phyloP scores from a whole-genome alignment of 2,113 vertebrate species.

The Ctenodactylus gundi region DNA sequence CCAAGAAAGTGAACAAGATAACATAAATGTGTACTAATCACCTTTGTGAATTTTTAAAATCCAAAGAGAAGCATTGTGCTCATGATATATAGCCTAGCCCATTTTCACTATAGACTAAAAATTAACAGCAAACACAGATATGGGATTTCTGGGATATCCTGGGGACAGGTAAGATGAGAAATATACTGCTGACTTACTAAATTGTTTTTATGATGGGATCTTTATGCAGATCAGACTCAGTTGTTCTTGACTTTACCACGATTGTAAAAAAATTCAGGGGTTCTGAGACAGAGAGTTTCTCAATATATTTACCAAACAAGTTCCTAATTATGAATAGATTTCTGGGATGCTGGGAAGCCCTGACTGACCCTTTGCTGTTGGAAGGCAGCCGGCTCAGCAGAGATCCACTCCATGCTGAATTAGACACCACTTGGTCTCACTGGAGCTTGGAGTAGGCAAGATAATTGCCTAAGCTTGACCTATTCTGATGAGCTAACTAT shows the following conservation, averaged over 20 bases:
- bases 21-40: not conserved
- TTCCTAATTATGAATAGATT: not conserved
- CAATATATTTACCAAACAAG: not conserved
- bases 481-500: not conserved
- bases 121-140: not conserved
- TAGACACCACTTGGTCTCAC: not conserved
- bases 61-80: not conserved
- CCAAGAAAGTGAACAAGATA: not conserved
- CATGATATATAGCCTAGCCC: not conserved
- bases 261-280: not conserved
- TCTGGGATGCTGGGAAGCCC: not conserved
- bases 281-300: not conserved
- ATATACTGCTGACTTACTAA: not conserved
- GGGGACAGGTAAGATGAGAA: not conserved
- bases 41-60: conserved; percentile 26
- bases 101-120: not conserved
- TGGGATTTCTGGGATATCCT: not conserved
- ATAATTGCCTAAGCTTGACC: not conserved
- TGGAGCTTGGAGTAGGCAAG: not conserved
- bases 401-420: not conserved
- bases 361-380: not conserved
- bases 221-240: conserved; percentile 10
- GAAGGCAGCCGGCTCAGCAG: not conserved
- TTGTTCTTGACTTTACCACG: conserved; percentile 6
- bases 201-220: conserved; percentile 31